These are phyloP conservation scores for Cephus nigrinus DNA, from an alignment of 2,888 invertebrate genomes.

Conservation along the genomic window DNA sequence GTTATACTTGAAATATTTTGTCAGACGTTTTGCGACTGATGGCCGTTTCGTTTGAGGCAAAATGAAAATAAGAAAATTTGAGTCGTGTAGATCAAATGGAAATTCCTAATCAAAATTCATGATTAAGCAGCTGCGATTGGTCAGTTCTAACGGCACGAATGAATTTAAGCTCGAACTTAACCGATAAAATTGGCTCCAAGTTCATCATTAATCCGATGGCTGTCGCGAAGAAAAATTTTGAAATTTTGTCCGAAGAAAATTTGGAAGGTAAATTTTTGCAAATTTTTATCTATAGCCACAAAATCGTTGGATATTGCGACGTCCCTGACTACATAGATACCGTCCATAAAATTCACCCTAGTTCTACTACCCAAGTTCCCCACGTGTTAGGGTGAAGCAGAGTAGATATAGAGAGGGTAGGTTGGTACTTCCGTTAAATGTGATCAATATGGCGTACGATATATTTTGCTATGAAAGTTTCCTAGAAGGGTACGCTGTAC, in stretches of 20 bases:
- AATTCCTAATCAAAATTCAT: too few species aligned
- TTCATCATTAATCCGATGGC: not conserved
- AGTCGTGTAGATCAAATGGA: too few species aligned
- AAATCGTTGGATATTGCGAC: not conserved
- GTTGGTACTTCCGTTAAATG: conserved; percentile 23
- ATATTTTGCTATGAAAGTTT: not conserved
- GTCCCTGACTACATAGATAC: not conserved
- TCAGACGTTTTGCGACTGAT: too few species aligned
- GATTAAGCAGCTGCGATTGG: too few species aligned
- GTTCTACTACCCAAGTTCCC: not conserved
- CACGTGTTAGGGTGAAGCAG: not conserved
- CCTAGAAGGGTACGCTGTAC: not conserved
- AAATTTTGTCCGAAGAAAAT: too few species aligned
- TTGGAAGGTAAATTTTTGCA: too few species aligned
- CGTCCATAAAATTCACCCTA: not conserved
- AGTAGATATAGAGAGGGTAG: not conserved
- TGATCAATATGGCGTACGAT: conserved; percentile 32
- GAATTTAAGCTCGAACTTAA: not conserved
- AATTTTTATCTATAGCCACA: not conserved
- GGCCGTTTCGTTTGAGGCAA: too few species aligned
- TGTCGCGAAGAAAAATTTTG: too few species aligned
- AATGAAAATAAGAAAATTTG: too few species aligned
- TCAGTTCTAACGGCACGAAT: too few species aligned
- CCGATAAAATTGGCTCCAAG: not conserved
- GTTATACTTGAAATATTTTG: too few species aligned